Evolutionary conservation across 1,140 invertebrate genomes (phyloP), one percentile per base, ranked within the genome.

Genomic region (Melitaea cinxia): DNA sequence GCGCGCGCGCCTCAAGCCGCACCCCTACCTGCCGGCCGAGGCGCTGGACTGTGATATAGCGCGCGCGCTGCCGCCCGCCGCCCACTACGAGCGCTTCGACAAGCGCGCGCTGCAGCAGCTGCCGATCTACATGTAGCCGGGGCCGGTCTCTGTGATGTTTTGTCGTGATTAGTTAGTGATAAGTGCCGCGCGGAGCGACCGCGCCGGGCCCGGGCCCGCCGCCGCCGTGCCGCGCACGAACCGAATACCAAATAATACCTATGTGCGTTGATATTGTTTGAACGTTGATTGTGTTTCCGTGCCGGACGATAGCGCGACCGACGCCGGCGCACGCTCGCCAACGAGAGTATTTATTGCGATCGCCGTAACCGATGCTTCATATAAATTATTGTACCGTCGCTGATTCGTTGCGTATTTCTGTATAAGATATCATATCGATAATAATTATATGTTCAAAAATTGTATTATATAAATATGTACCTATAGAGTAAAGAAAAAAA

Each of bases 391-490:
- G 85, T 89, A 86, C 83, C 78, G 81, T 85, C 82, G 85, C 85
- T 74, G 75, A 85, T 85, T 82, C 83, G 82, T 88, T 89, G 86
- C 86, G 83, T 87, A 79, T 87, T 83, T 82, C 80, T 90, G 82
- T 90, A 82, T 88, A 88, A 88, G 78, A 85, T 88, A 83, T 89
- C 86, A 89, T 90, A 89, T 90, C 88, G 88, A 89, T 89, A 87
- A 85, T 45, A 24, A 65, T 80, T 90, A 88, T 90, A 90, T 89
- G 86, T 90, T 89, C 86, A 89, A 90, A 89, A 88, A 83, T 85
- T 90, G 88, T 90, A 89, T 90, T 85, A 90, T 89, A 81, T 83
- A 77, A 85, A 85, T 85, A 87, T 89, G 86, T 90, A 90, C 85
- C 85, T 90, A 88, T 90, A 90, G 85, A 85, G 70, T 90, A 88